A percentile compares a stretch with the other conserved stretches of the same genome.
phyloP scores from a whole-genome alignment of 2,888 invertebrate genomes.

The Tubulanus polymorphus region DNA sequence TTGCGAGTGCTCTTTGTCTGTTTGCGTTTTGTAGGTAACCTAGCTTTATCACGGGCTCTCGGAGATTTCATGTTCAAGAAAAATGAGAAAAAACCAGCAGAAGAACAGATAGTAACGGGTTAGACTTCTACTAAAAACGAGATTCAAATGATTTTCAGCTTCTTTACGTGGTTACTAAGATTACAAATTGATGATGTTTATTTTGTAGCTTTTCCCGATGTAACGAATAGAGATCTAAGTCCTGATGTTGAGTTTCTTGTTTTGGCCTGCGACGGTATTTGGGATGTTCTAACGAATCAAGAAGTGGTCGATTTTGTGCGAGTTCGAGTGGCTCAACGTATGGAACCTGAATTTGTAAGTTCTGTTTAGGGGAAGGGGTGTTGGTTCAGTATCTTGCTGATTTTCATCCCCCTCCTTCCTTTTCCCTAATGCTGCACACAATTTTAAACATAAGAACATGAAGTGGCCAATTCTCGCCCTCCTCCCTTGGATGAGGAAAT shows the following conservation, averaged over 20 bases:
- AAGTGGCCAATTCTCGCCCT: no score
- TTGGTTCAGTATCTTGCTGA: no score
- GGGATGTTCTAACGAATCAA: conserved; percentile 95
- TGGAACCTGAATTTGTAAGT: conserved; percentile 76
- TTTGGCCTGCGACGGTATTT: conserved; percentile 97
- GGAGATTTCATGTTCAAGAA: conserved; percentile 97
- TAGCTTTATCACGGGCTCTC: conserved; percentile 90
- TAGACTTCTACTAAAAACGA: conserved; percentile 1
- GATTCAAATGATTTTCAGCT: background rate
- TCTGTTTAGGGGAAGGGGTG: no score
- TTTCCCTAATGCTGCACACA: no score
- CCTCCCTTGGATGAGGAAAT: no score
- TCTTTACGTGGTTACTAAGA: background rate
- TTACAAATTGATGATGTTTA: conserved; percentile 2
- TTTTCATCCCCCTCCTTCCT: conserved; percentile 1
- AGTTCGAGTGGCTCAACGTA: conserved; percentile 71
- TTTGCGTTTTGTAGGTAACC: conserved; percentile 61
- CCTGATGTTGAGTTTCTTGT: conserved; percentile 95
- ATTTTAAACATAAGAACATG: no score
- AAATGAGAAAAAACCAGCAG: conserved; percentile 76
- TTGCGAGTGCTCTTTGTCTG: no score
- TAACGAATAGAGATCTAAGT: conserved; percentile 73
- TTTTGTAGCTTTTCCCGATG: conserved; percentile 81
- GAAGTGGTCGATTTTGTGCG: conserved; percentile 91
- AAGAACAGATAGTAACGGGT: conserved; percentile 98